Evolutionary conservation across 1,140 invertebrate genomes (phyloP).

Genomic region (Drosophila kepulauana): DNA sequence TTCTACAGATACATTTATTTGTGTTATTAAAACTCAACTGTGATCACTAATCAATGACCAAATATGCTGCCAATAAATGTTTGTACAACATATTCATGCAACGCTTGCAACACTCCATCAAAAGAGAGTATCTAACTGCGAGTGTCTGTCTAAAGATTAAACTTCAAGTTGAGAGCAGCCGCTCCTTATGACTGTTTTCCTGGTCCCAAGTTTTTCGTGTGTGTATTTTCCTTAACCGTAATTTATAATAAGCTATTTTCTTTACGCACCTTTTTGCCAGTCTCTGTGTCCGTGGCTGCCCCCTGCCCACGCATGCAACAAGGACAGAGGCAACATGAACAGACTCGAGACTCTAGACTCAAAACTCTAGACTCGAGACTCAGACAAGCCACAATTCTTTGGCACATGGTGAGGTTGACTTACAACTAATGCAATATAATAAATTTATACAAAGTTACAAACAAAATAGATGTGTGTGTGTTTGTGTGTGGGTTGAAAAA

Average conservation of each 20-base stretch:
- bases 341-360: conserved; percentile 29
- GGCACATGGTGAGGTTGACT: conserved; percentile 58
- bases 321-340: conserved; percentile 17
- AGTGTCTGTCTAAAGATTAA: conserved; percentile 1
- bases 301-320: conserved; percentile 55
- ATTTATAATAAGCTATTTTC: conserved; percentile 78
- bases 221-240: conserved; percentile 59
- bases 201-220: conserved; percentile 29
- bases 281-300: conserved; percentile 26
- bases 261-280: conserved; percentile 66
- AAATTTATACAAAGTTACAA: conserved; percentile 82
- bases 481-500: conserved; percentile 69
- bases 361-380: conserved; percentile 31
- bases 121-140: conserved; percentile 10
- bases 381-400: conserved; percentile 49
- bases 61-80: background rate
- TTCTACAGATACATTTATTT: background rate
- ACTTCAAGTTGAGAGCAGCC: conserved; percentile 5
- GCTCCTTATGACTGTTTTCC: background rate
- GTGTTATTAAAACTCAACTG: conserved; percentile 16
- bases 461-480: conserved; percentile 54
- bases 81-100: background rate
- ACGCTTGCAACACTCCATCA: conserved; percentile 7
- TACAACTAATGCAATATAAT: conserved; percentile 83
- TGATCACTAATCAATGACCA: background rate